Evolutionary conservation across 2,888 invertebrate species (phyloP), one percentile per base, ranked within the genome.

Genomic region (Agriotes lineatus): DNA sequence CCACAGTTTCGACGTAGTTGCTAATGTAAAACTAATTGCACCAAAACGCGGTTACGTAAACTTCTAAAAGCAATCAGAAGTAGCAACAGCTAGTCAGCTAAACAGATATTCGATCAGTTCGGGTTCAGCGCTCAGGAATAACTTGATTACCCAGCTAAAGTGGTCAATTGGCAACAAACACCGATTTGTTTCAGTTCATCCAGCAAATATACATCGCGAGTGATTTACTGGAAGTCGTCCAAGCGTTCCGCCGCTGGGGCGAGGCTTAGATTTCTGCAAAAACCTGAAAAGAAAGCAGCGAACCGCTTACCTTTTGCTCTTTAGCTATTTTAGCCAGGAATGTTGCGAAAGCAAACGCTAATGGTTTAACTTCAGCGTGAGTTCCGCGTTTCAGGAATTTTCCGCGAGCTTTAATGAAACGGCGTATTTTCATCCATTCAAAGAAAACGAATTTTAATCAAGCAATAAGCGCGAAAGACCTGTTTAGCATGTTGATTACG

Each of bases 391-490:
- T 68, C 58, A 48, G 35, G 68, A 68, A 63, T 68, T 68, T 68
- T 63, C 63, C 14, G 50, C 37, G 50, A 45, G 33, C 48, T 44
- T 61, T 67, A 67, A 62, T 67, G 67, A 67, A 67, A 67, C 45
- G 61, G 39, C 67, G 67, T 56, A 67, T 67, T 67, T 67, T 61
- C 67, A 44, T 60, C 62, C 54, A 63, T 63, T 67, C 67, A 67
- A 67, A 62, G 67, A 68, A 68, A 68, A 63, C 63, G 68, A 68
- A 68, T 68, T 68, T 68, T 68, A 68, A 68, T 68, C 68, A 64
- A 68, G 68, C 63, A 64, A 68, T 68, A 64, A 63, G 63, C 63
- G 59, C 52, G 56, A 59, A 59, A 52, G 42, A 48, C 58, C 63
- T 68, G 63, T 68, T 68, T 68, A 63, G 68, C 68, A 68, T 68